Base-by-base conservation (phyloP, 2,113 vertebrate genomes). In the Nycticorax nycticorax region DNA sequence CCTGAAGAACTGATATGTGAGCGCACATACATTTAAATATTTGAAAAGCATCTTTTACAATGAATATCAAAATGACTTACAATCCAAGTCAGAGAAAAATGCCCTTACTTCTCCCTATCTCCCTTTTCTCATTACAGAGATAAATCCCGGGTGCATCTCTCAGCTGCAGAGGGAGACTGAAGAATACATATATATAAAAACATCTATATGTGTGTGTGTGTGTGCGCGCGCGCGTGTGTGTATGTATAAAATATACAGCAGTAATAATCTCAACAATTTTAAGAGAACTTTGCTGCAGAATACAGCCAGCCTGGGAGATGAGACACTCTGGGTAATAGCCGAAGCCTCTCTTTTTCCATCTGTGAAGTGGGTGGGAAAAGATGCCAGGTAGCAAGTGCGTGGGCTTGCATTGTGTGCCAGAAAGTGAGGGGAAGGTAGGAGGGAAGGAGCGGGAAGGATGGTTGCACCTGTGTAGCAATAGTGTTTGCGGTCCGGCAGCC, bases 111-210 rank as follows among this genome's bases (percentile, higher is more conserved):
- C 92, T 98, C 97, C 94, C 97, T 97, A 96, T 97, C 97, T 98
- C 96, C 97, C 97, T 98, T 98, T 98, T 97, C 98, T 98, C 98
- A 98, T 98, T 98, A 98, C 93, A 92, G 92, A 98, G 97, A 98
- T 98, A 98, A 98, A 98, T 98, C 96, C 97, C 89, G 28, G 77
- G 79, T 94, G 97, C 66, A 30, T 91, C 82, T 97, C 75, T 93
- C 92, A 88, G 97, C 92, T 97, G 94, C 79, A 95, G 79, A 95
- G 63, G 53, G 93, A 93, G 53, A 88, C 73, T 79, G 85, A 81
- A 83, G 83, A 89, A 96, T 89, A 87, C 75, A 87, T 94, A 64
- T 35, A 63, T 60, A 69, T 50, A 82, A 21, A 76, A 47, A 84
- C 13, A 96, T 39, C 82, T 50, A 79, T 95, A 5, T 67, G 12